These are phyloP conservation scores for Lonchura striata DNA, from an alignment of 2,113 vertebrate species.

Conservation along the genomic window DNA sequence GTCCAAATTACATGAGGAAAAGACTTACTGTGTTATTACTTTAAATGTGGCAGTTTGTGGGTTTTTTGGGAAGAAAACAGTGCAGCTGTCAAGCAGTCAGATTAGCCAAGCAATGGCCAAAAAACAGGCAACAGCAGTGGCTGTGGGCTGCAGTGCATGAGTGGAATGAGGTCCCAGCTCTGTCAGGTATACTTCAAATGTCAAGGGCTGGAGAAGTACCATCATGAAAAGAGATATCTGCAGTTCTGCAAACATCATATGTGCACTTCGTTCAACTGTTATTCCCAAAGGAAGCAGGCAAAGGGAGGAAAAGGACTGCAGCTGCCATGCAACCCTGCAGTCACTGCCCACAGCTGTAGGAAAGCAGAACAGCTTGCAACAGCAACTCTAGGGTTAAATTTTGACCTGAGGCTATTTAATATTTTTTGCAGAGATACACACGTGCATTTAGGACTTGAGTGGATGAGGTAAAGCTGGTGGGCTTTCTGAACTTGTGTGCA, in stretches of 20 bases:
- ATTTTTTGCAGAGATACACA: background rate
- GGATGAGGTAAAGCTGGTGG: background rate
- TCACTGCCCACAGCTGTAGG: background rate
- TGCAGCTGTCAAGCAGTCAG: background rate
- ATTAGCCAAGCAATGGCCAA: background rate
- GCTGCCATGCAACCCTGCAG: background rate
- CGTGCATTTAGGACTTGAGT: background rate
- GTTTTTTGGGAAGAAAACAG: background rate
- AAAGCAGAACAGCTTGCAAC: background rate
- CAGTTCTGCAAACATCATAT: background rate
- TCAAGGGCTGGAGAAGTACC: background rate
- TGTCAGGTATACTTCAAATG: background rate
- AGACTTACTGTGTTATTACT: background rate
- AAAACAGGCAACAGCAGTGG: background rate
- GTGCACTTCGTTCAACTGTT: background rate
- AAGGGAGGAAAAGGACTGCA: background rate
- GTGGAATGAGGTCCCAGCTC: background rate
- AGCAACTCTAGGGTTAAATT: background rate
- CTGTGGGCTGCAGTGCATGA: background rate
- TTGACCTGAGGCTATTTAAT: background rate
- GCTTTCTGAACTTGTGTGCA: background rate
- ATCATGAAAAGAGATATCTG: background rate
- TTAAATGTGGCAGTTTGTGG: background rate
- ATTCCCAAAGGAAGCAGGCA: background rate
- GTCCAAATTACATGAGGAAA: background rate